Evolutionary conservation across 1,140 invertebrate genomes (phyloP), one percentile per base, ranked within the genome.

Genomic region (Lordiphosa clarofinis): DNA sequence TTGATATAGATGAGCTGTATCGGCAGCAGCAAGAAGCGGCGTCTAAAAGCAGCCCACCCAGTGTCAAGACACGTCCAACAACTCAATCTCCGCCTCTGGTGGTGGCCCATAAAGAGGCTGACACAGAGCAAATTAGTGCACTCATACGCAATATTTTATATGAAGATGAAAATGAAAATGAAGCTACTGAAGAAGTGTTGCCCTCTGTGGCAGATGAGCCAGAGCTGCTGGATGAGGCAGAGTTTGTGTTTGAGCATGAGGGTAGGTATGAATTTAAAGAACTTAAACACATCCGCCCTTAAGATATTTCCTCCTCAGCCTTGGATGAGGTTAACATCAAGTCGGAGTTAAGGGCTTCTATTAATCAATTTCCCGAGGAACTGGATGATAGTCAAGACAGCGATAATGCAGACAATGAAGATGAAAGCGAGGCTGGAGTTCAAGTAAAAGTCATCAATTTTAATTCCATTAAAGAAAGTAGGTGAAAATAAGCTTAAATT

Each of bases 1-100:
- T 67, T 24, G 86, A 87, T 43, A 71, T 88, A 10, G 79, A 81
- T 59, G 86, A 87, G 33, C 33, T 78, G 39, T 36, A 84, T n/a
- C 39, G 70, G 5, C 28, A 61, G 21, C 50, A 67, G 10, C 55
- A 79, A 50, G 75, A 2, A 4, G 60, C 48, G 11, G 53, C 44
- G 0, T 0, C 24, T 28, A 7, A 28, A 7, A 28, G 6, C 24
- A 28, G 24, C 24, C 24, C 56, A 38, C 7, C 21, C 9, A 3
- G 19, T 19, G 19, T 19, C 19, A 1, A 19, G 19, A 19, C 19
- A 19, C 2, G 19, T 19, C 19, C 58, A 28, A 47, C 63, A 24
- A 24, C 4, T 24, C 0, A 2, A 4, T 1, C 21, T 24, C 5
- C 21, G 21, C 21, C 21, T 4, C 21, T 3, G 21, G 21, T 3